Conservation (phyloP, 2,888 invertebrate genomes). For the Drosophila cracens region DNA sequence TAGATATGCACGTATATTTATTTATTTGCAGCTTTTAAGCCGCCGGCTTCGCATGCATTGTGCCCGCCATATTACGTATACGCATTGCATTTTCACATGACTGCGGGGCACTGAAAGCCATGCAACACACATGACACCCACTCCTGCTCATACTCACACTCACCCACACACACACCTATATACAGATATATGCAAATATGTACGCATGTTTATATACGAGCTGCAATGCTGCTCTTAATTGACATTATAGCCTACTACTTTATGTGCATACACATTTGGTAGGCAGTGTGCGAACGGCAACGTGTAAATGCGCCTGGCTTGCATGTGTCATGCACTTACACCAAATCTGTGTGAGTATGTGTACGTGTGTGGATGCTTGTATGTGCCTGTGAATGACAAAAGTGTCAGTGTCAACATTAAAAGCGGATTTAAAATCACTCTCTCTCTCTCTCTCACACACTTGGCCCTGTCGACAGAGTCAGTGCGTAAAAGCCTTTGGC, state of each 20-base stretch:
- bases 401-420: constrained; percentile 84
- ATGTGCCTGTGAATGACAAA: constrained; percentile 68
- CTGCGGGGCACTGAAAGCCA: constrained; percentile 68
- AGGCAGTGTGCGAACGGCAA: constrained; percentile 54
- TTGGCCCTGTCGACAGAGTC: constrained; percentile 53
- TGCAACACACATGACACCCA: constrained; percentile 27
- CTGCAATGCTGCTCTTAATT: constrained; percentile 69
- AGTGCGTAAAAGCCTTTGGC: constrained; percentile 69
- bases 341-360: constrained; percentile 5
- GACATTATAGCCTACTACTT: constrained; percentile 82
- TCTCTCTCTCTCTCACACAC: constrained; percentile 68
- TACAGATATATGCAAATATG: constrained; percentile 6
- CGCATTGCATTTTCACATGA: constrained; percentile 76
- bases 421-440: constrained; percentile 84
- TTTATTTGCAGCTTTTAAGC: constrained; percentile 73
- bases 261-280: constrained; percentile 73
- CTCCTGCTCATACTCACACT: neutral
- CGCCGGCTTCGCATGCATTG: constrained; percentile 70
- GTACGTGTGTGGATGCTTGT: constrained; percentile 10
- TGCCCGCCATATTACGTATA: constrained; percentile 64
- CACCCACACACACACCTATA: constrained; percentile 8
- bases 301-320: constrained; percentile 76
- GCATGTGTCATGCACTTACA: constrained; percentile 62
- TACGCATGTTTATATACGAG: constrained; percentile 8
- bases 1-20: constrained; percentile 32